Evolutionary conservation across 2,888 invertebrate genomes (phyloP).

Genomic region (Parelbella ahira): DNA sequence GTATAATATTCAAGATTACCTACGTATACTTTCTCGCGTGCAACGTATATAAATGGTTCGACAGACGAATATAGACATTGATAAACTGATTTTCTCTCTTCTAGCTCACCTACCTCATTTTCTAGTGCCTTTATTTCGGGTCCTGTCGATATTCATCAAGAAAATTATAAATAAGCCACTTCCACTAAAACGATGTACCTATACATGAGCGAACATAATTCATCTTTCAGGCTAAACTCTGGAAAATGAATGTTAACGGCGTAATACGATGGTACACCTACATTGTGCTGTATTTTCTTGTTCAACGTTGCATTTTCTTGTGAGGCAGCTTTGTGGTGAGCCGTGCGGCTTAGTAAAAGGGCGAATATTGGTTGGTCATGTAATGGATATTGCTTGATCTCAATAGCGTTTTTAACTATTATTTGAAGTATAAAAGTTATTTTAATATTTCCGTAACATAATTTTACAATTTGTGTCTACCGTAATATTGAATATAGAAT

Average conservation of each 20-base stretch:
- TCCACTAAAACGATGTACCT: constrained; percentile 23
- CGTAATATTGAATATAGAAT: too few species aligned
- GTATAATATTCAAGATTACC: too few species aligned
- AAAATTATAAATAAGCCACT: constrained; percentile 28
- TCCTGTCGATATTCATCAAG: constrained; percentile 28
- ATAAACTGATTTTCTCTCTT: constrained; percentile 25
- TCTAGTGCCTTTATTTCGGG: constrained; percentile 12
- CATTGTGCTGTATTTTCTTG: constrained; percentile 1
- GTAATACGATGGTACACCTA: constrained; percentile 5
- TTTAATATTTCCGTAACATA: too few species aligned
- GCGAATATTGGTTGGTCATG: constrained; percentile 7
- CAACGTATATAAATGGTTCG: constrained; percentile 19
- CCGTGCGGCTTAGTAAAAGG: too few species aligned
- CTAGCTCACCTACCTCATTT: constrained; percentile 21
- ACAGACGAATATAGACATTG: constrained; percentile 16
- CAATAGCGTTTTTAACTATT: too few species aligned
- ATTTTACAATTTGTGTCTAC: too few species aligned
- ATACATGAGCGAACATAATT: constrained; percentile 19
- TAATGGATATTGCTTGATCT: constrained; percentile 8
- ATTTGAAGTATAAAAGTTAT: too few species aligned
- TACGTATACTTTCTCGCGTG: too few species aligned
- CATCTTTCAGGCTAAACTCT: constrained; percentile 24
- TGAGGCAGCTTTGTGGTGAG: too few species aligned
- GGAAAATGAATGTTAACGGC: constrained; percentile 23
- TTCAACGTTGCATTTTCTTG: too few species aligned